These are phyloP conservation scores for Cloeon dipterum DNA, from an alignment of 2,888 invertebrate genomes.

Conservation along the genomic window DNA sequence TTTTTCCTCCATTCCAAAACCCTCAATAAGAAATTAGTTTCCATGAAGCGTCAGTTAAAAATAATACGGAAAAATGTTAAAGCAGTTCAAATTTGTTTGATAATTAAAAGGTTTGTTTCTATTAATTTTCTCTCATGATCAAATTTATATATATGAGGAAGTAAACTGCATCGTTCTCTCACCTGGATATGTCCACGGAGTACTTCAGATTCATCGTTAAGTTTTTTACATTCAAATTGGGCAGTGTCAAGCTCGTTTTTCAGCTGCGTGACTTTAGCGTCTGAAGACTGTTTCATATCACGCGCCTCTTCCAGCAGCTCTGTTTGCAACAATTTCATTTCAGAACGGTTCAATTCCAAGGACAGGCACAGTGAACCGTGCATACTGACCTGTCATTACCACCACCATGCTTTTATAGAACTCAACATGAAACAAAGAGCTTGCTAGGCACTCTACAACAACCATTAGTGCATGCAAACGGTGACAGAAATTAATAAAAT, in stretches of 20 bases:
- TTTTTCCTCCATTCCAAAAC: too few relatives aligned
- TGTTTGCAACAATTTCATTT: constrained; percentile 5
- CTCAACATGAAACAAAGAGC: constrained; percentile 7
- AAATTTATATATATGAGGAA: too few relatives aligned
- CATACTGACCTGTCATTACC: constrained; percentile 10
- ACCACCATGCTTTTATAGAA: constrained; percentile 9
- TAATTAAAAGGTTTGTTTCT: too few relatives aligned
- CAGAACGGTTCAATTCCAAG: background rate
- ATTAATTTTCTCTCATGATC: too few relatives aligned
- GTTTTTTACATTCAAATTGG: constrained; percentile 12
- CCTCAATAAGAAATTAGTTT: too few relatives aligned
- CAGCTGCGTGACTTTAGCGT: constrained; percentile 9
- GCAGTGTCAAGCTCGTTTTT: constrained; percentile 12
- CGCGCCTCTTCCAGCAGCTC: constrained; percentile 12
- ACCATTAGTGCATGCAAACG: too few relatives aligned
- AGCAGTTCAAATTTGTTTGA: too few relatives aligned
- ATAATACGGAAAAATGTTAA: too few relatives aligned
- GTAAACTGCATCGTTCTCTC: background rate
- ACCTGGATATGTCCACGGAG: constrained; percentile 8
- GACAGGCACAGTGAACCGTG: too few relatives aligned
- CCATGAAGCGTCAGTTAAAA: too few relatives aligned
- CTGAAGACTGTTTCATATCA: constrained; percentile 10
- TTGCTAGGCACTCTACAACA: constrained; percentile 8
- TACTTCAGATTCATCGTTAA: constrained; percentile 7
- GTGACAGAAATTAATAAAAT: too few relatives aligned